Evolutionary conservation across 1,140 invertebrate genomes (phyloP), one percentile per base, ranked within the genome.

Genomic region (Ceratosolen fusciceps): DNA sequence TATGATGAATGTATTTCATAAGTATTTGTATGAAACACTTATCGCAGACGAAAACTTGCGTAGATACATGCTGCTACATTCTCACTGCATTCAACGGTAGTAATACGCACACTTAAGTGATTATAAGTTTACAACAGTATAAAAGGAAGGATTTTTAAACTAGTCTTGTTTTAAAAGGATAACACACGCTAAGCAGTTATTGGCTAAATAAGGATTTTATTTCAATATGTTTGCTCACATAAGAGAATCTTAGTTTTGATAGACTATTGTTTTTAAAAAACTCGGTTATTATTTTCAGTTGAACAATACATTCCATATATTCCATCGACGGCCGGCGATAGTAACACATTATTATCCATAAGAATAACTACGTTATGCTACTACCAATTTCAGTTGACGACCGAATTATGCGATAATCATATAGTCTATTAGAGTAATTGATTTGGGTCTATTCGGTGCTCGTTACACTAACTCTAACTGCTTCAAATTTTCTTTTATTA

Each of bases 51-150:
- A n/a, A n/a, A n/a, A n/a, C n/a, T n/a, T n/a, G n/a, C n/a, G n/a
- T n/a, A n/a, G n/a, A n/a, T n/a, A n/a, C n/a, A n/a, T n/a, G n/a
- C n/a, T n/a, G n/a, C n/a, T 34, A 21, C 5, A 4, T 65, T 65
- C 24, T 39, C 26, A 31, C 34, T 16, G 29, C 8, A n/a, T 34
- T n/a, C 34, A 24, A 5, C 9, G 58, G 10, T 39, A 39, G 34
- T 16, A 70, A 70, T 77, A 49, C 67, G 65, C 49, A 58, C 39
- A 47, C 65, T 58, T 34, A 24, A 70, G 37, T 70, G 75, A 77
- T 77, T 77, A 77, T 77, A 43, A 21, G 5, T 70, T 68, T 24
- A 34, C 19, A n/a, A n/a, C n/a, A n/a, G 60, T 7, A 60, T 24
- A n/a, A 54, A 58, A 58, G 67, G 49, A 58, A 58, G 67, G 49